Conservation (phyloP, 2,797 vertebrate species). For the Pangasius larnaudii region DNA sequence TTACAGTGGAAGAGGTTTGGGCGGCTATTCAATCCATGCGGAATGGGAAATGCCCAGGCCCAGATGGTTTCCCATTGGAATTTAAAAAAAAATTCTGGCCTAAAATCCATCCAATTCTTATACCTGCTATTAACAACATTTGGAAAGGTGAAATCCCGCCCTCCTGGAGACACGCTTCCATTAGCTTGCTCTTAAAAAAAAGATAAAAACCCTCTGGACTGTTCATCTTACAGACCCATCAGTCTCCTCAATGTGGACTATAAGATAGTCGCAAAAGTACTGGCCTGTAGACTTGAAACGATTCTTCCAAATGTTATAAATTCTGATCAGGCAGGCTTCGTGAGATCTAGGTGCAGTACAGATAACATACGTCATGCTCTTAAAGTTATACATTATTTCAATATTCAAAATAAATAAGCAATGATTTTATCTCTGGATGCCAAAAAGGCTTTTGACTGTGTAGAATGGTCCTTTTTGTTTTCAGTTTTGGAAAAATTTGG, state of each 20-base stretch:
- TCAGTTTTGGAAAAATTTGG: too few species aligned
- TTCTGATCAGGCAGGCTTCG: too few species aligned
- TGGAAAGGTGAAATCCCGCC: not conserved
- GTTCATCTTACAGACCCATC: not conserved
- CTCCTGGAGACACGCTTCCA: not conserved
- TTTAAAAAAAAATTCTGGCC: too few species aligned
- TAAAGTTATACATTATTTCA: not conserved
- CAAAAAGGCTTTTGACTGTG: too few species aligned
- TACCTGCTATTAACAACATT: not conserved
- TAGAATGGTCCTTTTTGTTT: not conserved
- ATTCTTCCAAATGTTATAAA: not conserved
- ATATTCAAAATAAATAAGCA: not conserved
- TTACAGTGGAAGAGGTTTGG: not conserved
- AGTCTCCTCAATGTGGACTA: not conserved
- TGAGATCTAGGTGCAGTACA: too few species aligned
- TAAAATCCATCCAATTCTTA: not conserved
- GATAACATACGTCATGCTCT: not conserved
- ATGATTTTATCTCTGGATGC: too few species aligned
- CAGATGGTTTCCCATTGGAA: not conserved
- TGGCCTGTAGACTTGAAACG: not conserved
- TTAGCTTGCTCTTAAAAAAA: slow-evolving; percentile 1
- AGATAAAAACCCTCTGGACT: not conserved
- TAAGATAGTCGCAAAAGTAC: not conserved
- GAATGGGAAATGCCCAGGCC: not conserved
- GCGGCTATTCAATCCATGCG: not conserved